Percentiles rank a stretch among this genome's conserved stretches.
Evolutionary conservation across 2,888 invertebrate genomes (phyloP).

Genomic region (Atherix ibis): DNA sequence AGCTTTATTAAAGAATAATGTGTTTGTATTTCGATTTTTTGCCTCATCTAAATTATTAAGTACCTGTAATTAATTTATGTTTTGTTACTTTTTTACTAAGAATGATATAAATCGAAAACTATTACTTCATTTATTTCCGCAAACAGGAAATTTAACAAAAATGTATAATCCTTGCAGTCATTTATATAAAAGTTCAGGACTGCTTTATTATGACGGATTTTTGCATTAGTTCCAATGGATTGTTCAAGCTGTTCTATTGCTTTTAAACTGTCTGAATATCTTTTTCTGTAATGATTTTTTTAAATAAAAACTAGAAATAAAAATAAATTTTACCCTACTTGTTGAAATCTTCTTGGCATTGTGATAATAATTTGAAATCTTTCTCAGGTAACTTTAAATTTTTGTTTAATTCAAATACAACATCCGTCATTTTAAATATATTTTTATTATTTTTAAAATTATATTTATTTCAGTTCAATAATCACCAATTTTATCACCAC

Average conservation of each 20-base stretch:
- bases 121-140: conserved; percentile 21
- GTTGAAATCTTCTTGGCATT: conserved; percentile 26
- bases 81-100: background rate
- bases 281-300: conserved; percentile 14
- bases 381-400: conserved; percentile 13
- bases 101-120: background rate
- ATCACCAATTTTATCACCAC: too few relatives aligned
- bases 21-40: conserved; percentile 4
- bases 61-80: conserved; percentile 1
- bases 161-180: conserved; percentile 55
- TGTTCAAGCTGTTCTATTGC: conserved; percentile 22
- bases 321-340: conserved; percentile 20
- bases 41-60: conserved; percentile 5
- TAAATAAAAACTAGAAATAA: background rate
- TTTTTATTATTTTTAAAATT: too few relatives aligned
- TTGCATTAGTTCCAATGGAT: conserved; percentile 17
- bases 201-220: conserved; percentile 55
- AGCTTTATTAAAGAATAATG: conserved; percentile 20
- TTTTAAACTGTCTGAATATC: conserved; percentile 24
- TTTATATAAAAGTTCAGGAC: conserved; percentile 66
- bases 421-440: too few relatives aligned
- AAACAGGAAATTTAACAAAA: conserved; percentile 50
- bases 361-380: conserved; percentile 24
- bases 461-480: too few relatives aligned
- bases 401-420: too few relatives aligned